A percentile compares a stretch with the other conserved stretches of the same genome.
These are phyloP conservation scores for Lissonota sp. DNA, from an alignment of 2,888 invertebrate species.

Conservation along the genomic window DNA sequence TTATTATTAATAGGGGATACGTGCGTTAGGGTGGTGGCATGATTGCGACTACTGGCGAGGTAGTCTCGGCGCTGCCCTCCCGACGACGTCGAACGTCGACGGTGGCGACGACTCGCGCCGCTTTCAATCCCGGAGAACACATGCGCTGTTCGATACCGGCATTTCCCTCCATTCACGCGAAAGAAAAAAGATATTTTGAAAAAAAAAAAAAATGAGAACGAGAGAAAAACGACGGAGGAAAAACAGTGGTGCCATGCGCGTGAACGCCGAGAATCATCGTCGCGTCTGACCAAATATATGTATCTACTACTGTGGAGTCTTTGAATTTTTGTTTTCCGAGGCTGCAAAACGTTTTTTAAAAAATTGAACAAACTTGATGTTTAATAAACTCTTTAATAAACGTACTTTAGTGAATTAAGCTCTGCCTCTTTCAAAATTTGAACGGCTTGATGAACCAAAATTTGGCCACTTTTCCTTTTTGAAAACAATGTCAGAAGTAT, in stretches of 20 bases:
- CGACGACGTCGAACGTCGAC: slow-evolving; percentile 67
- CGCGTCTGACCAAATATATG: slow-evolving; percentile 25
- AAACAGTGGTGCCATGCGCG: slow-evolving; percentile 18
- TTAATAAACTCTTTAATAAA: too few species aligned
- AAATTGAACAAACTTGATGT: too few species aligned
- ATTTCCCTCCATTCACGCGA: not conserved
- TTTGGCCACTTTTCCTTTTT: too few species aligned
- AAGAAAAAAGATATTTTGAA: too few species aligned
- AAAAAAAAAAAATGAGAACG: too few species aligned
- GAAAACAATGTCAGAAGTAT: too few species aligned
- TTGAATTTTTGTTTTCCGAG: too few species aligned
- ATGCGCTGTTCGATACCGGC: slow-evolving; percentile 74
- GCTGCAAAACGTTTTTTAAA: too few species aligned
- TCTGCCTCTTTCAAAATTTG: too few species aligned
- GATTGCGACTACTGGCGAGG: slow-evolving; percentile 79
- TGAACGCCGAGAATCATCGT: slow-evolving; percentile 21
- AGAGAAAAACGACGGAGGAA: too few species aligned
- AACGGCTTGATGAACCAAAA: too few species aligned
- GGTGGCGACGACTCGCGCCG: slow-evolving; percentile 67
- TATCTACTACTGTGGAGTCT: slow-evolving; percentile 22
- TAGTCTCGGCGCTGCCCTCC: slow-evolving; percentile 76
- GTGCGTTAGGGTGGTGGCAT: slow-evolving; percentile 82
- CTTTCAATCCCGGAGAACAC: slow-evolving; percentile 67
- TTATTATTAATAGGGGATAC: slow-evolving; percentile 65
- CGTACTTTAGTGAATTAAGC: too few species aligned